phyloP scores from a whole-genome alignment of 2,888 invertebrate species.

The Protula sp. region DNA sequence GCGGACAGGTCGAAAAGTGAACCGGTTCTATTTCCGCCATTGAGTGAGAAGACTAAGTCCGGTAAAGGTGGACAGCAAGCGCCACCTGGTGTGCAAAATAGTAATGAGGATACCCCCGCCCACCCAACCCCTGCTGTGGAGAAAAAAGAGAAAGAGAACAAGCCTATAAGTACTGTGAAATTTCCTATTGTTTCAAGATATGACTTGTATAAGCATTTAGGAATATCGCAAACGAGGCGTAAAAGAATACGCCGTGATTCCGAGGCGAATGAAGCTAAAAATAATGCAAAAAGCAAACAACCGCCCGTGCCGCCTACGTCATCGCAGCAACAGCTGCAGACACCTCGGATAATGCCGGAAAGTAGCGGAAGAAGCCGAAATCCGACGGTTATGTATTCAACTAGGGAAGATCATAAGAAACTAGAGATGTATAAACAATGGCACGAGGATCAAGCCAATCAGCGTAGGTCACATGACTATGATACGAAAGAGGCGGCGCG shows the following conservation, averaged over 20 bases:
- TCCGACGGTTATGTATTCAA: no score
- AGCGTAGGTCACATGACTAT: no score
- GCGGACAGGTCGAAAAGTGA: neutral
- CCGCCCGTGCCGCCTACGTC: neutral
- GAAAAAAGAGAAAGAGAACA: neutral
- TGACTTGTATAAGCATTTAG: neutral
- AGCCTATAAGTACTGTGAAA: neutral
- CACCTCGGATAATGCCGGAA: neutral
- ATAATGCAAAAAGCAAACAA: neutral
- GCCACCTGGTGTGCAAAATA: no score
- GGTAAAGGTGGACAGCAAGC: no score
- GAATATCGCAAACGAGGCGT: neutral
- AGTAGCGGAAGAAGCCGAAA: neutral
- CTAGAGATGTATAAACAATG: neutral
- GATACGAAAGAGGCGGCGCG: neutral
- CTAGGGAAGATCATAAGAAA: no score
- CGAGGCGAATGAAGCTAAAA: neutral
- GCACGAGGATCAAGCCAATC: neutral
- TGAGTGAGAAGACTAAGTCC: neutral
- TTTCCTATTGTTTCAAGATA: neutral
- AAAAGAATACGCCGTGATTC: neutral
- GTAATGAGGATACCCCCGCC: neutral
- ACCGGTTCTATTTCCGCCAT: neutral
- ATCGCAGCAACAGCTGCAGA: no score
- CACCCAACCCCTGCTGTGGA: no score